phyloP scores from a whole-genome alignment of 2,113 vertebrate genomes.

The Onychostoma macrolepis region DNA sequence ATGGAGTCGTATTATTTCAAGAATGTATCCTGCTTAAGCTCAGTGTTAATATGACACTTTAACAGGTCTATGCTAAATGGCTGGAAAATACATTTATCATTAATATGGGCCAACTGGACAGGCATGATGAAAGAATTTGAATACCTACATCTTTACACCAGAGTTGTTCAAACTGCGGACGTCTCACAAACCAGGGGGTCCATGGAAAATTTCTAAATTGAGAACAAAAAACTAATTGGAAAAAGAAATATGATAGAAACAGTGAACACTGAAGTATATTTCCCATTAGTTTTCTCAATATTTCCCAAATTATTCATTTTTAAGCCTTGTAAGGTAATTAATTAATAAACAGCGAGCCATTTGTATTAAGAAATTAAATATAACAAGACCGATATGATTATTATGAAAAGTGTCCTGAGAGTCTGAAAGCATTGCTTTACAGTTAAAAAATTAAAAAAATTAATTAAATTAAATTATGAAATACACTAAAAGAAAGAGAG shows the following conservation, averaged over 20 bases:
- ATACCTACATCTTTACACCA: neutral
- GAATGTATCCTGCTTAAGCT: constrained; percentile 24
- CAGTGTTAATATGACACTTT: constrained; percentile 28
- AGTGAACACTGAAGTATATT: neutral
- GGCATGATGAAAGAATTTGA: neutral
- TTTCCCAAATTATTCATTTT: neutral
- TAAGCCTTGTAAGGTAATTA: neutral
- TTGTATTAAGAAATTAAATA: neutral
- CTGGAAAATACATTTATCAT: neutral
- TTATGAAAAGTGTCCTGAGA: neutral
- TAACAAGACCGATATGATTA: neutral
- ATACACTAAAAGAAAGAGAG: neutral
- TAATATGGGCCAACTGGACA: neutral
- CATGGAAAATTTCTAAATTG: neutral
- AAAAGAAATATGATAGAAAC: neutral
- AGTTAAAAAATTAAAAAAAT: neutral
- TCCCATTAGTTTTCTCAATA: neutral
- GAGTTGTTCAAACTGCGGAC: neutral
- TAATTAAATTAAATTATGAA: neutral
- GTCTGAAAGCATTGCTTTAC: neutral
- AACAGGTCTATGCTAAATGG: constrained; percentile 10
- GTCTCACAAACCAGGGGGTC: neutral
- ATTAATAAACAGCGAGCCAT: neutral
- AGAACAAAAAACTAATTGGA: neutral
- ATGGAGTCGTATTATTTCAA: neutral